Evolutionary conservation across 2,888 invertebrate species (phyloP).

Genomic region (Caenorhabditis sp.): DNA sequence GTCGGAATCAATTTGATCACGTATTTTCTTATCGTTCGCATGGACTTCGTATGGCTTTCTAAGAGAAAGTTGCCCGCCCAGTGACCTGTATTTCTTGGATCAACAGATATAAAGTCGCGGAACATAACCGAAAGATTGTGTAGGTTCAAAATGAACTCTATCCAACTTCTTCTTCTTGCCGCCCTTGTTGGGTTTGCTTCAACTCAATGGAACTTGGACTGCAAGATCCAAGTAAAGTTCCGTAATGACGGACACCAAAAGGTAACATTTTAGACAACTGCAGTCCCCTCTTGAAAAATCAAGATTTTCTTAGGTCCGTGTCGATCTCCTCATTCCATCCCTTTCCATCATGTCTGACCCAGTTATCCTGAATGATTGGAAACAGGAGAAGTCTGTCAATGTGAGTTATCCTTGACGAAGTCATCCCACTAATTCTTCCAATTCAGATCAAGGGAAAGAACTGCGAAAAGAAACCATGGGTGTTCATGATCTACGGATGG

Average conservation of each 20-base stretch:
- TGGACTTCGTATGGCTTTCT: conserved; percentile 43
- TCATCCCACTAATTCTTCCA: not conserved
- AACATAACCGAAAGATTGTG: not conserved
- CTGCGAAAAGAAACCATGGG: conserved; percentile 70
- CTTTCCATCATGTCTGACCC: conserved; percentile 62
- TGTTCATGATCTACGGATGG: conserved; percentile 66
- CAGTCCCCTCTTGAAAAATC: too few relatives aligned
- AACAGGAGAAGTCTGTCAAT: conserved; percentile 58
- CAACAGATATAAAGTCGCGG: conserved; percentile 42
- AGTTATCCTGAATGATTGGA: conserved; percentile 53
- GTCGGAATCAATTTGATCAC: conserved; percentile 45
- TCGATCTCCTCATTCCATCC: conserved; percentile 64
- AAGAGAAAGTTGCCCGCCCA: conserved; percentile 59
- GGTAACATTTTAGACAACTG: too few relatives aligned
- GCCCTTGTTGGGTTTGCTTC: conserved; percentile 42
- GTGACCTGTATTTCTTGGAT: conserved; percentile 56
- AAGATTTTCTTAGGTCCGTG: too few relatives aligned
- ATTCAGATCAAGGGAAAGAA: conserved; percentile 63
- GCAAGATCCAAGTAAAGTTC: conserved; percentile 63
- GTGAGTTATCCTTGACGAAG: conserved; percentile 26
- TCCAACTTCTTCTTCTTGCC: conserved; percentile 47
- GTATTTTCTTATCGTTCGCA: conserved; percentile 51
- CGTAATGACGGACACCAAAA: conserved; percentile 59
- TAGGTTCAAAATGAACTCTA: conserved; percentile 54
- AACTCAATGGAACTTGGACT: conserved; percentile 54